Base-by-base conservation (phyloP, 2,113 vertebrate genomes). In the Lepus europaeus region DNA sequence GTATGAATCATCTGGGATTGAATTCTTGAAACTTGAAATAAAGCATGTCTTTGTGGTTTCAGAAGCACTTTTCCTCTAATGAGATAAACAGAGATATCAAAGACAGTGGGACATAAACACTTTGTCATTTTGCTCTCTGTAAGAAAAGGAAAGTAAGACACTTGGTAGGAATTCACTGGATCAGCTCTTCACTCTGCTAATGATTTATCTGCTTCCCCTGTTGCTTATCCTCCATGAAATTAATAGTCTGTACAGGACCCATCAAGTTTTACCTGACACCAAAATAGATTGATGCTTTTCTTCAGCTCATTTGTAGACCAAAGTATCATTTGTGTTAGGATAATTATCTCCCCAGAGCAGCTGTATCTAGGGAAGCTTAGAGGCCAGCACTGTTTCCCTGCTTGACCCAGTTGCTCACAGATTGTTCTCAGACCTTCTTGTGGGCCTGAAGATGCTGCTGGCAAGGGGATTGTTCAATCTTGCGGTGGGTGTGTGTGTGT, bases 51-150 rank as follows among this genome's bases (percentile, higher is more conserved):
- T 90, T 93, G 77, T 82, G 73, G 63, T 94, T 96, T 96, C 79
- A 85, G 78, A 96, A 93, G 68, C 89, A 93, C 88, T 96, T 95
- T 96, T 74, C 78, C 59, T 91, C 45, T 96, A 93, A 95, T 95
- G 96, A 96, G 94, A 79, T 96, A 96, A 97, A 95, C 93, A 93
- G 80, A 93, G 87, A 94, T 96, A 89, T 93, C 96, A 96, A 95
- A 95, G 94, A 85, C 83, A 87, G 95, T 92, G 61, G 73, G 85
- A 81, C 88, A 93, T 90, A 94, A 89, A 95, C 88, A 93, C 79
- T 89, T 95, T 95, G 95, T 97, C 93, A 92, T 96, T 96, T 95
- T 81, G 36, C 49, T 95, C 59, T 93, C 82, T 91, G 89, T 79
- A 64, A 93, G 82, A 79, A 53, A 77, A 90, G 70, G 82, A 88